Percentiles rank a stretch among this genome's conserved stretches.
Conservation (phyloP, 2,888 invertebrate genomes). For the Zhuqinia jingwanae region DNA sequence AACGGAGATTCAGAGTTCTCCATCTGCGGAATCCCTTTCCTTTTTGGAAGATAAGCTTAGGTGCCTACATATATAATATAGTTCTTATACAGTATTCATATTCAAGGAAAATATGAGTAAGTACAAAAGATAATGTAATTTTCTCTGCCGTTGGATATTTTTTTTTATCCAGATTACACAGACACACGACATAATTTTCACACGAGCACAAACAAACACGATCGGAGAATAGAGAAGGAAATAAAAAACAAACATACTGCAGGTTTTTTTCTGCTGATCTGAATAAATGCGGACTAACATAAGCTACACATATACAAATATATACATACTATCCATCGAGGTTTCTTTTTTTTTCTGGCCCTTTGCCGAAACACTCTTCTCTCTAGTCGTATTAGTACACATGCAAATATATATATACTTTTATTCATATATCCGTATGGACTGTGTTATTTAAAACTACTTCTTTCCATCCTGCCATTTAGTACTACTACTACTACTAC, state of each 20-base stretch:
- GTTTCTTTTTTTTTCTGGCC: slow-evolving; percentile 3
- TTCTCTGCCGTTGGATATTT: neutral
- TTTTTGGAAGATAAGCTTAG: too few species aligned
- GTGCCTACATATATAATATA: too few species aligned
- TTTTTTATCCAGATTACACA: neutral
- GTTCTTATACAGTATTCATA: neutral
- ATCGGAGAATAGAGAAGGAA: neutral
- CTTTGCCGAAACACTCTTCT: neutral
- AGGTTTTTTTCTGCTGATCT: slow-evolving; percentile 5
- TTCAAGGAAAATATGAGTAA: neutral
- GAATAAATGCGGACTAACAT: neutral
- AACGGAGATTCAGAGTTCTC: too few species aligned
- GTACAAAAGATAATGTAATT: slow-evolving; percentile 22
- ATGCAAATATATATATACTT: too few species aligned
- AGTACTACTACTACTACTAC: too few species aligned
- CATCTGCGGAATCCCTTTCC: too few species aligned
- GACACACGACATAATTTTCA: neutral
- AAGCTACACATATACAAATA: too few species aligned
- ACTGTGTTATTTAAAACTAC: neutral
- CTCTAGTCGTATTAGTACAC: too few species aligned
- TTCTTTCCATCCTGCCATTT: too few species aligned
- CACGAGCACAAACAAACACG: too few species aligned
- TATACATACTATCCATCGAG: neutral
- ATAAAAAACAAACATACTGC: slow-evolving; percentile 33
- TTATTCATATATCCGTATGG: neutral